Percentiles rank a stretch among this genome's conserved stretches.
Evolutionary conservation across 2,888 invertebrate genomes (phyloP).

Genomic region (Scaptomyza parva): DNA sequence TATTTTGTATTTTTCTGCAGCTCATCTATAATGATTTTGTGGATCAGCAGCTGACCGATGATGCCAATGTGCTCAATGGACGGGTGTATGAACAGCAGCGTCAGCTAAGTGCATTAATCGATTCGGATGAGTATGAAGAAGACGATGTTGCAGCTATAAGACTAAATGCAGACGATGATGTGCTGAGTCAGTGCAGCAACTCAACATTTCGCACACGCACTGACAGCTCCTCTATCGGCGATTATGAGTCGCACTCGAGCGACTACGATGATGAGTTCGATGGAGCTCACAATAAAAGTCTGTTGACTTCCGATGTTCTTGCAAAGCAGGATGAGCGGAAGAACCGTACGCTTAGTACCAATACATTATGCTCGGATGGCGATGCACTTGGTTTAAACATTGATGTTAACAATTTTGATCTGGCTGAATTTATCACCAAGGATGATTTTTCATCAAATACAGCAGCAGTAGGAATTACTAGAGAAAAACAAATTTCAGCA

Average conservation of each 20-base stretch:
- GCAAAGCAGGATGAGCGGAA: slow-evolving; percentile 48
- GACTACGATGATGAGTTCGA: slow-evolving; percentile 82
- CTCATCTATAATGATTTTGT: slow-evolving; percentile 79
- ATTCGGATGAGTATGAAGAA: slow-evolving; percentile 45
- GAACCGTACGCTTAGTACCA: slow-evolving; percentile 75
- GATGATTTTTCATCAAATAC: slow-evolving; percentile 76
- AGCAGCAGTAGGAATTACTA: background rate
- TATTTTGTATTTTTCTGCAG: slow-evolving; percentile 46
- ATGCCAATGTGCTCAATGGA: slow-evolving; percentile 69
- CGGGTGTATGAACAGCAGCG: slow-evolving; percentile 61
- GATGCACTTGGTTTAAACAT: slow-evolving; percentile 79
- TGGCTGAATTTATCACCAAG: slow-evolving; percentile 84
- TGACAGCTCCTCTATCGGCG: slow-evolving; percentile 83
- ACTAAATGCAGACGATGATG: slow-evolving; percentile 56
- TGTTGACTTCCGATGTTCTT: slow-evolving; percentile 19
- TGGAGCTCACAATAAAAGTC: slow-evolving; percentile 16
- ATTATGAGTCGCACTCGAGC: slow-evolving; percentile 84
- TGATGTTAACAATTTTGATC: slow-evolving; percentile 83
- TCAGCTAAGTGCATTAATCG: slow-evolving; percentile 45
- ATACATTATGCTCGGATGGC: slow-evolving; percentile 74
- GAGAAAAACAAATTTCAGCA: slow-evolving; percentile 5
- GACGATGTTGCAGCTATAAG: slow-evolving; percentile 14
- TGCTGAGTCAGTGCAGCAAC: slow-evolving; percentile 75
- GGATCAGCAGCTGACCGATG: slow-evolving; percentile 65
- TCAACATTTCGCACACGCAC: slow-evolving; percentile 83